phyloP scores from a whole-genome alignment of 1,140 invertebrate genomes.

The Lamellibrachia luymesi region DNA sequence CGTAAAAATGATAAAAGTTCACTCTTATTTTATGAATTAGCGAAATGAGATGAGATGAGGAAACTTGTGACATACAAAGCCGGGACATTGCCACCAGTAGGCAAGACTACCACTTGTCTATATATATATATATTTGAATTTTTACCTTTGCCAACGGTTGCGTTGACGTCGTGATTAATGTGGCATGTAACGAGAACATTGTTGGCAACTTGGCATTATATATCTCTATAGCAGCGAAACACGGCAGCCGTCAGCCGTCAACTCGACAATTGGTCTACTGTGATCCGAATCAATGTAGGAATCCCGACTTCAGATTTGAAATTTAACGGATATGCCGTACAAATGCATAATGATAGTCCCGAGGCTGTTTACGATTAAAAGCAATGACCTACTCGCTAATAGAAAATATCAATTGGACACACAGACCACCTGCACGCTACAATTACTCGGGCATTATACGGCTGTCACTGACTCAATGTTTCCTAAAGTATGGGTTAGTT shows the following conservation, averaged over 20 bases:
- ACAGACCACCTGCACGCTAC: not conserved
- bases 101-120: no score
- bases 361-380: not conserved
- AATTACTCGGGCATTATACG: not conserved
- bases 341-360: not conserved
- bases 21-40: no score
- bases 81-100: no score
- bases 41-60: no score
- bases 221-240: not conserved
- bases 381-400: not conserved
- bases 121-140: not conserved
- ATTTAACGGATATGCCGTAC: not conserved
- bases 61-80: no score
- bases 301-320: not conserved
- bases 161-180: not conserved
- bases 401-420: not conserved
- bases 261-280: not conserved
- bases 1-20: no score
- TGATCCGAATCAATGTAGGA: not conserved
- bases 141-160: not conserved
- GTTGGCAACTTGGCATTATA: not conserved
- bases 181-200: not conserved
- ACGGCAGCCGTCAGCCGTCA: not conserved
- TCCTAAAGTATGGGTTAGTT: not conserved
- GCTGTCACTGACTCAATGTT: not conserved